A percentile compares a stretch with the other conserved stretches of the same genome.
Evolutionary conservation across 2,797 vertebrate species (phyloP).

Genomic region (Ciconia nigra): DNA sequence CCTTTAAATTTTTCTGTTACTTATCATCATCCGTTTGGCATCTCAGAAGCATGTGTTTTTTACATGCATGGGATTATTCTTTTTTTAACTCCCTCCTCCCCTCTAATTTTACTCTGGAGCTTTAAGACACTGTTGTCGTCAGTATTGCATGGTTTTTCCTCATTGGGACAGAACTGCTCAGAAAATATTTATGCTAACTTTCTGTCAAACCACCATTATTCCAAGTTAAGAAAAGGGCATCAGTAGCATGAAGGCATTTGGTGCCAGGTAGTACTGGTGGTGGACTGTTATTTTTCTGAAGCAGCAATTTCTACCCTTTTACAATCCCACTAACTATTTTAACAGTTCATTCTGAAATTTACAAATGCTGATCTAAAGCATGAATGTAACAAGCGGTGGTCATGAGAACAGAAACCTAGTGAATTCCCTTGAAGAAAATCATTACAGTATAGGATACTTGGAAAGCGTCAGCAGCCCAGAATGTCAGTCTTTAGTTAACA

Average conservation of each 20-base stretch:
- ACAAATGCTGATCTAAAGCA: neutral
- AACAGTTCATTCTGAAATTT: neutral
- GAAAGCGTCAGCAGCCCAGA: neutral
- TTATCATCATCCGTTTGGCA: neutral
- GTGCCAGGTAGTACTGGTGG: neutral
- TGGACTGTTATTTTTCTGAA: neutral
- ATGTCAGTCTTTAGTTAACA: neutral
- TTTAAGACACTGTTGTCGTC: neutral
- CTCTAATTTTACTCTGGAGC: neutral
- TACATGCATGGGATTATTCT: neutral
- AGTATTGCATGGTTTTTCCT: neutral
- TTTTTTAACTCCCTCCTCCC: neutral
- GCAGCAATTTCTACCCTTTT: neutral
- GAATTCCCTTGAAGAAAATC: neutral
- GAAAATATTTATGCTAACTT: neutral
- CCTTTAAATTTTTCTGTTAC: neutral
- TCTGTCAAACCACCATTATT: neutral
- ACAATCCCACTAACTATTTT: neutral
- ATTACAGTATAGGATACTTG: neutral
- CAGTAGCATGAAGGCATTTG: neutral
- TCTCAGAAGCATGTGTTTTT: neutral
- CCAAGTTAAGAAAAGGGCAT: neutral
- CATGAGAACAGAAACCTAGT: neutral
- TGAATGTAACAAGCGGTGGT: neutral
- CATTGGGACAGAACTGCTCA: neutral